These are phyloP conservation scores for Panagrolaimus sp. DNA, from an alignment of 1,140 invertebrate genomes.

Conservation along the genomic window DNA sequence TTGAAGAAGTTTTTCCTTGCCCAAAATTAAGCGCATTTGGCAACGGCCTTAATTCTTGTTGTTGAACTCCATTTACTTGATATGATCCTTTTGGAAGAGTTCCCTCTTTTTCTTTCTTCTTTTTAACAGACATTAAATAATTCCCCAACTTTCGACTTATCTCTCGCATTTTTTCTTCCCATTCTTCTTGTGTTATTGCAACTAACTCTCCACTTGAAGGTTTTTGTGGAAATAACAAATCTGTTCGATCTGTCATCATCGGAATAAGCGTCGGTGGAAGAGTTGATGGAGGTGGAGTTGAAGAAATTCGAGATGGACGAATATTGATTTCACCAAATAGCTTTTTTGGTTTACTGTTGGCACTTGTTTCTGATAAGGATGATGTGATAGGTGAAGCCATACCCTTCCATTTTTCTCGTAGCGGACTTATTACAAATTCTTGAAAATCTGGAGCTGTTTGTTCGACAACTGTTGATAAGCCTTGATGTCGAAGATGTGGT, in stretches of 20 bases:
- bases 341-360: no score
- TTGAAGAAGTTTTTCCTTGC: no score
- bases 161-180: neutral
- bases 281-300: neutral
- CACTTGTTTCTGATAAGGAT: no score
- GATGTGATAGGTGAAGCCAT: neutral
- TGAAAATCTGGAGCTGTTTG: constrained; percentile 1
- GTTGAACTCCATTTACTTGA: neutral
- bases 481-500: neutral
- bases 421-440: neutral
- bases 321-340: no score
- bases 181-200: no score
- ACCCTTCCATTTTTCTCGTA: constrained; percentile 1
- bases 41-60: neutral
- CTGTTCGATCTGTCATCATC: no score
- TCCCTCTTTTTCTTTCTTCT: neutral
- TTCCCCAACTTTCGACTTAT: neutral
- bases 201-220: no score
- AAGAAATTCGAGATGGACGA: neutral
- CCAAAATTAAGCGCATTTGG: no score
- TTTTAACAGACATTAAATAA: neutral
- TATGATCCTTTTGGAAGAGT: neutral
- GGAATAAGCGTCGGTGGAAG: neutral
- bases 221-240: no score
- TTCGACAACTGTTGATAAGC: neutral